Conservation (phyloP, 2,113 vertebrate species). For the Hydrochoerus hydrochaeris region DNA sequence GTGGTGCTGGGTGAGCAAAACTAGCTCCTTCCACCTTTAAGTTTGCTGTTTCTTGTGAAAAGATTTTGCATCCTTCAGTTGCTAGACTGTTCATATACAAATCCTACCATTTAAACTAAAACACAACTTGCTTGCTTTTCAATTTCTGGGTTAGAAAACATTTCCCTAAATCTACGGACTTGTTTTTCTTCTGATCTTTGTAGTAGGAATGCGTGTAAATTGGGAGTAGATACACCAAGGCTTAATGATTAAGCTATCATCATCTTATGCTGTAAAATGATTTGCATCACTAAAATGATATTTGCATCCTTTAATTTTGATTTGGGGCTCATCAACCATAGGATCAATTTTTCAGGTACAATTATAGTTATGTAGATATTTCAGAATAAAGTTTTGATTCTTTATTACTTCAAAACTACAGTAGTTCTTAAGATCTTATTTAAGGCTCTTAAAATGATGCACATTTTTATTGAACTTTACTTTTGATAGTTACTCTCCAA, state of each 20-base stretch:
- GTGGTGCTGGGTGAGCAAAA: background rate
- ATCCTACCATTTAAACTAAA: background rate
- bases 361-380: background rate
- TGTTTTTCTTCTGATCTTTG: background rate
- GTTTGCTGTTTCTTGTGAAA: background rate
- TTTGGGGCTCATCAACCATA: background rate
- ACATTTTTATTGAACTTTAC: conserved; percentile 10
- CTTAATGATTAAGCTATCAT: background rate
- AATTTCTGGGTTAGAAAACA: conserved; percentile 11
- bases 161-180: background rate
- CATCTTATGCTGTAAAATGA: background rate
- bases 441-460: background rate
- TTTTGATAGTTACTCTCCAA: conserved; percentile 21
- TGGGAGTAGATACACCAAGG: background rate
- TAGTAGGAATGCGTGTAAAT: background rate
- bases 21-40: background rate
- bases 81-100: background rate
- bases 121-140: background rate
- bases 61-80: no score
- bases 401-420: background rate
- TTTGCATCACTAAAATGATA: background rate
- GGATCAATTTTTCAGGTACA: background rate
- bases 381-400: background rate
- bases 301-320: background rate
- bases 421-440: background rate